Evolutionary conservation across 2,797 vertebrate genomes (phyloP).

Genomic region (Ispidina picta): DNA sequence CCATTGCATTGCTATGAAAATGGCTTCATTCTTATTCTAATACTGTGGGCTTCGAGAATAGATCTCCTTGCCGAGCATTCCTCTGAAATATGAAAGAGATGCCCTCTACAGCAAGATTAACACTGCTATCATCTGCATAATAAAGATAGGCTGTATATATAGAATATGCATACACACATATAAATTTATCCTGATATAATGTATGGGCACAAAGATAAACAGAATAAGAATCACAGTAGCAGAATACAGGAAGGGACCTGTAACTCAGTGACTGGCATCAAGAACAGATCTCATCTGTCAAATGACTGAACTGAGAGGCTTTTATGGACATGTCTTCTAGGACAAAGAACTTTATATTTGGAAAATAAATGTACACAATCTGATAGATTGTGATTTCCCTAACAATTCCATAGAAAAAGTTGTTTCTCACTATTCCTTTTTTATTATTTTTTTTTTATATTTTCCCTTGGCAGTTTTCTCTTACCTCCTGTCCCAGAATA

Average conservation of each 20-base stretch:
- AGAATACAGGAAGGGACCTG: background rate
- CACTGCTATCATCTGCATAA: slow-evolving; percentile 60
- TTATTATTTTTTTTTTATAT: no score
- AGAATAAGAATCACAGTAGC: background rate
- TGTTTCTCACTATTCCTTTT: background rate
- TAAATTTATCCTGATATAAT: slow-evolving; percentile 45
- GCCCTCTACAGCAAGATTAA: slow-evolving; percentile 27
- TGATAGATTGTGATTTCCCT: background rate
- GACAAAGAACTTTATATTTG: slow-evolving; percentile 6
- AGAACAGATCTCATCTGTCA: slow-evolving; percentile 56
- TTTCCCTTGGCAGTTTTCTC: background rate
- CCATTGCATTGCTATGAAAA: background rate
- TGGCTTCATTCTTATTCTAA: slow-evolving; percentile 44
- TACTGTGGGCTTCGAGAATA: slow-evolving; percentile 13
- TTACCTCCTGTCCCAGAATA: background rate
- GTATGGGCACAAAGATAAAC: slow-evolving; percentile 50
- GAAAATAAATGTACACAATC: background rate
- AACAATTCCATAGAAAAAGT: background rate
- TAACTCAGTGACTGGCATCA: slow-evolving; percentile 36
- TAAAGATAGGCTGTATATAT: slow-evolving; percentile 52
- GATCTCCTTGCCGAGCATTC: background rate
- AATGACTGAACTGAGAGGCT: slow-evolving; percentile 9
- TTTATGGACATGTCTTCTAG: slow-evolving; percentile 22
- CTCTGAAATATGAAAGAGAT: slow-evolving; percentile 39
- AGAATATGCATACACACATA: slow-evolving; percentile 21